Evolutionary conservation across 2,888 invertebrate genomes (phyloP).

Genomic region (Coenonympha glycerion): DNA sequence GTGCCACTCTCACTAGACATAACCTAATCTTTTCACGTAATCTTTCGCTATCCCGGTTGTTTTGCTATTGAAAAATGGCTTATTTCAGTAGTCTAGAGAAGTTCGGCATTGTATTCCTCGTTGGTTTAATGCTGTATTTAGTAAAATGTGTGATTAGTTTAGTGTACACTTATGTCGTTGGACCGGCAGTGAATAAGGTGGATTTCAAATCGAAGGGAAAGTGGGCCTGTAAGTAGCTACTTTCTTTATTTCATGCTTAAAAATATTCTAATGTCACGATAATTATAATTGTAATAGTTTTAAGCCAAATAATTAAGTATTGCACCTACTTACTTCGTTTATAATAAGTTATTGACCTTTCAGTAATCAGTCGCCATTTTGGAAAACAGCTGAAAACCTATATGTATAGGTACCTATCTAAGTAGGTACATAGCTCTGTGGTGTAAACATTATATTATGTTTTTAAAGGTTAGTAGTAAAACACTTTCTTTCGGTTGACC

Average conservation of each 20-base stretch:
- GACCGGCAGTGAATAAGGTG: conserved; percentile 75
- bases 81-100: conserved; percentile 55
- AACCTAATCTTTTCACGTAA: conserved; percentile 41
- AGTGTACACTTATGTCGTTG: conserved; percentile 62
- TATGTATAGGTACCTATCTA: neutral
- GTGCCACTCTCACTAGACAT: conserved; percentile 39
- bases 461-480: too few relatives aligned
- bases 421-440: too few relatives aligned
- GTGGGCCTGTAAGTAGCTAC: conserved; percentile 84
- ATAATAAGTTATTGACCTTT: conserved; percentile 2
- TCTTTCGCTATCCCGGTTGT: conserved; percentile 16
- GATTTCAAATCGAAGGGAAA: conserved; percentile 82
- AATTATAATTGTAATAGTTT: neutral
- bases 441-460: too few relatives aligned
- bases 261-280: neutral
- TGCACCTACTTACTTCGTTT: too few relatives aligned
- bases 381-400: neutral
- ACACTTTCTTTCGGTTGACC: too few relatives aligned
- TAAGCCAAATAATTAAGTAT: too few relatives aligned
- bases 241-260: neutral
- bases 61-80: conserved; percentile 40
- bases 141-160: conserved; percentile 41
- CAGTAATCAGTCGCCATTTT: neutral
- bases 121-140: conserved; percentile 45
- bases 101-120: conserved; percentile 61